A percentile compares a stretch with the other conserved stretches of the same genome.
Conservation (phyloP, 2,113 vertebrate species). For the Aix galericulata region DNA sequence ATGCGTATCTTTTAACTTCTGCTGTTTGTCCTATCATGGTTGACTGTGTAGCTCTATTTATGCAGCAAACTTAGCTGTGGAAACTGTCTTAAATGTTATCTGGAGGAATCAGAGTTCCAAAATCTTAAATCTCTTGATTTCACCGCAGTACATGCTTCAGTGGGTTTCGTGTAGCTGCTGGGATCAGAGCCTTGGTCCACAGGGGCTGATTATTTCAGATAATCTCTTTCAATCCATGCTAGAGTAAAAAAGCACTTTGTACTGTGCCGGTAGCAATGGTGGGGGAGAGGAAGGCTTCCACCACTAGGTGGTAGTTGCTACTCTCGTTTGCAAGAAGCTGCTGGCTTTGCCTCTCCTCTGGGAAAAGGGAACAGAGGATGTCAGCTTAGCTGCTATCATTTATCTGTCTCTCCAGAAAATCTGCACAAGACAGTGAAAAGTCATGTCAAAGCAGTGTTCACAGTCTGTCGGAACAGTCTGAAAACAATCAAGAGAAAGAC, state of each 20-base stretch:
- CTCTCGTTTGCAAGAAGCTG: neutral
- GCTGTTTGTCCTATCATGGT: neutral
- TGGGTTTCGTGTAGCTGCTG: neutral
- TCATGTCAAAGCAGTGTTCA: constrained; percentile 69
- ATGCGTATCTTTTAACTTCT: neutral
- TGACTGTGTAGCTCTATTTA: neutral
- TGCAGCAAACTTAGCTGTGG: neutral
- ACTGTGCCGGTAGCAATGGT: neutral
- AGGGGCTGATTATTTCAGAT: neutral
- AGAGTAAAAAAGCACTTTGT: neutral
- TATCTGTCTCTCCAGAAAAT: constrained; percentile 56
- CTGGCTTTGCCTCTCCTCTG: neutral
- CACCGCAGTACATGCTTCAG: neutral
- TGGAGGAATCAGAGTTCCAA: neutral
- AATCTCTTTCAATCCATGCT: neutral
- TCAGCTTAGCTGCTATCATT: neutral
- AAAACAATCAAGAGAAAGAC: constrained; percentile 58
- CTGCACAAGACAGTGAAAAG: constrained; percentile 70
- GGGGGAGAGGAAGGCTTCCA: neutral
- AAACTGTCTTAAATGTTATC: neutral
- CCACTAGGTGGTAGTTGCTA: constrained; percentile 58
- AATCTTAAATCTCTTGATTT: neutral
- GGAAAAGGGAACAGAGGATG: neutral
- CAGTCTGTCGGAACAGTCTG: constrained; percentile 55
- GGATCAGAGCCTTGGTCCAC: neutral